Conservation (phyloP, 2,797 vertebrate genomes). For the Acanthiza pusilla region DNA sequence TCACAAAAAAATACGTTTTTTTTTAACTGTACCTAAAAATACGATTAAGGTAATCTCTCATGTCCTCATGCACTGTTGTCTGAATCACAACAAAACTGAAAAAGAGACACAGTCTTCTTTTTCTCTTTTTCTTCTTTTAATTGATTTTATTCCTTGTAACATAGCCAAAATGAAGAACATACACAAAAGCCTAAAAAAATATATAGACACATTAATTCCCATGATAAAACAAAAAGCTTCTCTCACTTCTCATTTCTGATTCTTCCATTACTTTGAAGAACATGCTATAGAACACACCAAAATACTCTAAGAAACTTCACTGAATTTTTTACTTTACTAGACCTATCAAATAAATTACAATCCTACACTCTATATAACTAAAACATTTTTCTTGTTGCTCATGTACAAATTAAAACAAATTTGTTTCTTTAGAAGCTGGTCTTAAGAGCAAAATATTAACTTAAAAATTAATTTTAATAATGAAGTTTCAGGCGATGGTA, state of each 20-base stretch:
- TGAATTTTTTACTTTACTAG: neutral
- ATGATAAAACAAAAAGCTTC: neutral
- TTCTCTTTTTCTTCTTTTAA: neutral
- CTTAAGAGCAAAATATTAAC: neutral
- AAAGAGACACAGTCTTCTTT: neutral
- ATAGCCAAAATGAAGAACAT: neutral
- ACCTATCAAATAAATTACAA: neutral
- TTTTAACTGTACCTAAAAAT: neutral
- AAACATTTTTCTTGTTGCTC: neutral
- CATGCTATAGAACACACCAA: neutral
- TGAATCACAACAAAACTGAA: neutral
- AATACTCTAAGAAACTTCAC: neutral
- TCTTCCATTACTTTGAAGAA: neutral
- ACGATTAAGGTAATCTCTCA: neutral
- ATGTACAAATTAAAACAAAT: neutral
- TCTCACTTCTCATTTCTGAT: neutral
- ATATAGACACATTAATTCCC: neutral
- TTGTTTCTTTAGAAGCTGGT: neutral
- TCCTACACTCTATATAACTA: neutral
- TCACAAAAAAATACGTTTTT: neutral
- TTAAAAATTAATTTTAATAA: neutral
- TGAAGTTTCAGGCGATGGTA: neutral
- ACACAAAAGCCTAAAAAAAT: neutral
- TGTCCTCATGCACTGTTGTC: neutral
- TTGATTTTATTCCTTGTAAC: neutral